phyloP scores from a whole-genome alignment of 2,113 vertebrate genomes.

The Perca flavescens region DNA sequence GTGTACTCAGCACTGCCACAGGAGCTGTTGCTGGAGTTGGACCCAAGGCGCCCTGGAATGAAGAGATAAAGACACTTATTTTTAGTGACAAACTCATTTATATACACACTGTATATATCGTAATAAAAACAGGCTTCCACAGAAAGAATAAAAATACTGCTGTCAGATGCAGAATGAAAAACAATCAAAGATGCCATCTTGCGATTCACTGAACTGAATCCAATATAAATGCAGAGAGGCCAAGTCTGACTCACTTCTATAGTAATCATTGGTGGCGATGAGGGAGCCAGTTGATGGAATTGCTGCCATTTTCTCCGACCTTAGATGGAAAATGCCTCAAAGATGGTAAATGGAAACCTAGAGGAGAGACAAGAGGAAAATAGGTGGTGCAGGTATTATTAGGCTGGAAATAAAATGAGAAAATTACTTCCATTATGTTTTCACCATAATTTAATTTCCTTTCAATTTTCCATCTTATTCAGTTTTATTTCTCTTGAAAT shows the following conservation, averaged over 20 bases:
- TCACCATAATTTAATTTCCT: not conserved
- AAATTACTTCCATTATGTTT: not conserved
- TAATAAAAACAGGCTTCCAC: not conserved
- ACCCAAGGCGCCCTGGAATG: constrained; percentile 91
- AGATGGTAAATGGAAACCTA: constrained; percentile 68
- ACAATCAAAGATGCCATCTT: not conserved
- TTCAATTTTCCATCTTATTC: not conserved
- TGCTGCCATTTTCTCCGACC: constrained; percentile 89
- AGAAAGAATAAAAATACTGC: not conserved
- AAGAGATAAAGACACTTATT: not conserved
- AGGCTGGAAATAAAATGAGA: not conserved
- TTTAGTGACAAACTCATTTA: not conserved
- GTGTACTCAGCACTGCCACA: constrained; percentile 90
- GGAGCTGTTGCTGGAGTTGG: constrained; percentile 94
- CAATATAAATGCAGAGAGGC: not conserved
- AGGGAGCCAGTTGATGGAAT: constrained; percentile 96
- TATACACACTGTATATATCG: not conserved
- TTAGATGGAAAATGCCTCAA: constrained; percentile 64
- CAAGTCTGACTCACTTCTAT: constrained; percentile 87
- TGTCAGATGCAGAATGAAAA: not conserved
- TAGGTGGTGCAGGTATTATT: not conserved
- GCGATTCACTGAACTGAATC: not conserved
- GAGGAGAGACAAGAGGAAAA: not conserved
- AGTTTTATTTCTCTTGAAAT: not conserved
- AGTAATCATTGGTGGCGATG: constrained; percentile 94